Percentiles rank a stretch among this genome's conserved stretches.
Evolutionary conservation across 2,113 vertebrate species (phyloP).

Genomic region (Sarotherodon lohbergeri): DNA sequence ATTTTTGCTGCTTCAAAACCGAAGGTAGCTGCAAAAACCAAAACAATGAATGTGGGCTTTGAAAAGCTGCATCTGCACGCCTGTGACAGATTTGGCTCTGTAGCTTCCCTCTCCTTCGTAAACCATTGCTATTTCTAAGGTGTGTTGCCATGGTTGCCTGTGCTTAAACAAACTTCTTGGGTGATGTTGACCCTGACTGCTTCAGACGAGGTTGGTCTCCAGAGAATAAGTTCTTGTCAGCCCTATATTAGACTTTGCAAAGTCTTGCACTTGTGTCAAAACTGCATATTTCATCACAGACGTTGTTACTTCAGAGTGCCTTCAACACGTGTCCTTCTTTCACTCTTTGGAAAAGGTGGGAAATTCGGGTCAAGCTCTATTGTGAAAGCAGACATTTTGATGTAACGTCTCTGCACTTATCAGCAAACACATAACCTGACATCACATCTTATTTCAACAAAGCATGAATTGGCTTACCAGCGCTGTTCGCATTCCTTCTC

Average conservation of each 20-base stretch:
- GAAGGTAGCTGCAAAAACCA: neutral
- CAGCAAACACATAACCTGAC: neutral
- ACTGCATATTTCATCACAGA: conserved; percentile 19
- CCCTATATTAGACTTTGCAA: neutral
- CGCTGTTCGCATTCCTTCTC: neutral
- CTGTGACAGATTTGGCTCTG: neutral
- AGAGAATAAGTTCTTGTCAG: neutral
- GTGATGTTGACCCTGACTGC: neutral
- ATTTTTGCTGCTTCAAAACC: neutral
- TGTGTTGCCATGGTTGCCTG: neutral
- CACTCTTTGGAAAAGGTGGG: neutral
- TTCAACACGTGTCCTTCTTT: neutral
- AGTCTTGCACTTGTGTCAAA: neutral
- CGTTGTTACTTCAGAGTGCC: neutral
- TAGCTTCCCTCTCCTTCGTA: neutral
- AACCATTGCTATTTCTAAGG: neutral
- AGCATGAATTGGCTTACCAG: neutral
- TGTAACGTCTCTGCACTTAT: neutral
- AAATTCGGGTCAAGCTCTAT: conserved; percentile 13
- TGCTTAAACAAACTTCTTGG: neutral
- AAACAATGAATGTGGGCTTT: neutral
- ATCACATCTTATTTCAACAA: neutral
- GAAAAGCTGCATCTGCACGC: neutral
- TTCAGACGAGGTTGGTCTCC: neutral
- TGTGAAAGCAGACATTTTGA: conserved; percentile 18